Conservation (phyloP, 2,113 vertebrate genomes). For the Melanerpes formicivorus region DNA sequence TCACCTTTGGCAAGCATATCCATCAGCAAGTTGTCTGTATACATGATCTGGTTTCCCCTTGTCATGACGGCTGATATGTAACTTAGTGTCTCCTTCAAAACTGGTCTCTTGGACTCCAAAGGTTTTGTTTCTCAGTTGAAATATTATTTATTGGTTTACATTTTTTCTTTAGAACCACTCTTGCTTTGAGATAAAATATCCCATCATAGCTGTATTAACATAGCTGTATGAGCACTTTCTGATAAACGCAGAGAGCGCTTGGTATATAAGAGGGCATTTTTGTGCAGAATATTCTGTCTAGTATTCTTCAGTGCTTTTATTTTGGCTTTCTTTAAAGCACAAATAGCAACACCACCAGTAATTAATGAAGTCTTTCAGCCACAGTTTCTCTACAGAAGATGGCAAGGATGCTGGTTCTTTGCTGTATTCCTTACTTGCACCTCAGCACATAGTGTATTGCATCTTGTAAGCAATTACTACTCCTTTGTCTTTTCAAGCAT, state of each 20-base stretch:
- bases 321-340: not conserved
- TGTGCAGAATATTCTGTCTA: not conserved
- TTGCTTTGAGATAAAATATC: not conserved
- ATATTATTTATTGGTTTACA: not conserved
- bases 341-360: not conserved
- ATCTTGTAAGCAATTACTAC: not conserved
- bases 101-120: not conserved
- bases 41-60: not conserved
- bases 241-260: not conserved
- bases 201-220: not conserved
- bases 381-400: not conserved
- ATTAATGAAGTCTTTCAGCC: not conserved
- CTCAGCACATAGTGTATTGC: not conserved
- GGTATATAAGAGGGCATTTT: not conserved
- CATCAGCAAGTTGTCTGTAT: conserved; percentile 59
- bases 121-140: not conserved
- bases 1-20: conserved; percentile 70
- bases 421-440: not conserved
- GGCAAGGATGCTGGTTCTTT: not conserved
- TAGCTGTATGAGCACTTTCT: not conserved
- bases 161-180: not conserved
- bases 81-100: conserved; percentile 6
- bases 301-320: not conserved
- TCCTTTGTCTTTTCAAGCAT: not conserved
- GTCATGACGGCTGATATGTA: not conserved